phyloP scores from a whole-genome alignment of 1,140 invertebrate species.

The Dolichoris vasculosae region DNA sequence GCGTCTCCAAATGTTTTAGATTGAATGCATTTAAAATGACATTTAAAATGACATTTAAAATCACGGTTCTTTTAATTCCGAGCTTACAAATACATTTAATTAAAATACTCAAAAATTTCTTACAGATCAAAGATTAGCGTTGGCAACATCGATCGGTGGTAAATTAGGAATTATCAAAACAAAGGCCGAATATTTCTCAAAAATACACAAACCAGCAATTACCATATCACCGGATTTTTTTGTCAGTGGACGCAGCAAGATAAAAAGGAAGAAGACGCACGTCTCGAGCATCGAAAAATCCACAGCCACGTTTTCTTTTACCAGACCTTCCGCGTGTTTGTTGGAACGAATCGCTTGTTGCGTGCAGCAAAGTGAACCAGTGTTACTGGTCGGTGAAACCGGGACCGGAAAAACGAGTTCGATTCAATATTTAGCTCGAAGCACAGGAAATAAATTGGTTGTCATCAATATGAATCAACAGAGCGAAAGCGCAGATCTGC shows the following conservation, averaged over 20 bases:
- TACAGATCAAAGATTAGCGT: conserved; percentile 77
- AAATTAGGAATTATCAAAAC: conserved; percentile 88
- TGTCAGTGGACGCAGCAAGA: conserved; percentile 76
- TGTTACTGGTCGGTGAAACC: conserved; percentile 97
- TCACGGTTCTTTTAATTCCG: not conserved
- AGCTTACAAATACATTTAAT: not conserved
- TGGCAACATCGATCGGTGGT: conserved; percentile 85
- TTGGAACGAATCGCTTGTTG: conserved; percentile 91
- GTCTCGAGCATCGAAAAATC: conserved; percentile 54
- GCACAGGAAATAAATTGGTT: conserved; percentile 87
- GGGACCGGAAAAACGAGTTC: conserved; percentile 99
- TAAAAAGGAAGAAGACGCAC: conserved; percentile 65
- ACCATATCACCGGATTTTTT: conserved; percentile 73
- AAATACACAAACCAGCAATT: conserved; percentile 86
- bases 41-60: not conserved
- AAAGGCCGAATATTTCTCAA: conserved; percentile 87
- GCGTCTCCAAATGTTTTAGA: not conserved
- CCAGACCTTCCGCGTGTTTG: conserved; percentile 84
- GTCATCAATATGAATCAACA: conserved; percentile 99
- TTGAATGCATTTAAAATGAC: conserved; percentile 11
- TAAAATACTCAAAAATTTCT: conserved; percentile 31
- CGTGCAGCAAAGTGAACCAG: conserved; percentile 89
- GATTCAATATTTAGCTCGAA: conserved; percentile 92
- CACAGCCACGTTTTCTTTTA: conserved; percentile 85
- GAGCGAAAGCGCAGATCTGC: conserved; percentile 95